Base-by-base conservation (phyloP, 2,888 invertebrate species). In the Dasysyrphus albostriatus region DNA sequence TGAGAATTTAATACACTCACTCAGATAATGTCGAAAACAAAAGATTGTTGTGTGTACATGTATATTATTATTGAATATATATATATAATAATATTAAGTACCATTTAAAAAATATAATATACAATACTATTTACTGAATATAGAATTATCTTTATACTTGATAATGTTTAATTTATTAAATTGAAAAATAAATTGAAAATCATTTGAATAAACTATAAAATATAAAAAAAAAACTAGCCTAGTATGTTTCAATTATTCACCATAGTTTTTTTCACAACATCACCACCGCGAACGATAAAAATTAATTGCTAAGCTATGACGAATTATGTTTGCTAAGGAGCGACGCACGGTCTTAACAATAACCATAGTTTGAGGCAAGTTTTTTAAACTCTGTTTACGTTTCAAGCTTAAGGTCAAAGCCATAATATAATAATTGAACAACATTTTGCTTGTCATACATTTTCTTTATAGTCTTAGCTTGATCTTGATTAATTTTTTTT, bases 131-230 rank as follows among this genome's bases (percentile, higher is more conserved):
- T 88, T 84, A 85, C 85, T 88, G 88, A 83, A 78, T 83, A 85
- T 85, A 91, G 90, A 91, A 91, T 91, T 91, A 91, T 90, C 91
- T 91, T 91, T 91, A 91, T 91, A 91, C 91, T 91, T 91, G 91
- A 91, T 91, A 91, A 92, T 90, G 91, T 91, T 92, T 91, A 91
- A 91, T 91, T 91, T 90, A 91, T 91, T 91, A 91, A 91, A 92
- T 91, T 91, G 90, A 91, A 89, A 89, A 90, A 91, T 91, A 91
- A 91, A 90, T 91, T 90, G 90, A 78, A 24, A 87, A 90, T 90
- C 90, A 91, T 91, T 91, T 90, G 90, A 91, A 91, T 91, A 92
- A 91, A 92, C 89, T 91, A 91, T 90, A 92, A 91, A 79, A 73
- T 54, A 83, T 51, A 56, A 56, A 72, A 63, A 19, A 10, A 6